Evolutionary conservation across 2,888 invertebrate genomes (phyloP).

Genomic region (Halictus ligatus): DNA sequence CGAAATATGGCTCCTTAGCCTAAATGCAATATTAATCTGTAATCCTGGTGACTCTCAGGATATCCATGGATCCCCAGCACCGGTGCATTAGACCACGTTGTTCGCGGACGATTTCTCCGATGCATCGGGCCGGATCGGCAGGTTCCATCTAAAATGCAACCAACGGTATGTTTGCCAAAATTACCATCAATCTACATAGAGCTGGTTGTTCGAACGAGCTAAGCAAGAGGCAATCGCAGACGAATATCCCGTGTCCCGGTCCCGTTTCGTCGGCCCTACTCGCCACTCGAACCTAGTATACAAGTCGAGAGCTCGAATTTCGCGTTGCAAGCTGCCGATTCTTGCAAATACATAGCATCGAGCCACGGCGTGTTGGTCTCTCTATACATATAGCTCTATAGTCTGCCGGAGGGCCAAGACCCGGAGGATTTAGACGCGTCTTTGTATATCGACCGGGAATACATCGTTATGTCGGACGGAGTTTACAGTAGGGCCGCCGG

Average conservation of each 20-base stretch:
- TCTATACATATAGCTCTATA: neutral
- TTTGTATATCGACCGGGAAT: constrained; percentile 68
- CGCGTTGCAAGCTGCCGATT: neutral
- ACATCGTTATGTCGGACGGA: constrained; percentile 70
- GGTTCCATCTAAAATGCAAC: constrained; percentile 71
- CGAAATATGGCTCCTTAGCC: neutral
- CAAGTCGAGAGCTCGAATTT: neutral
- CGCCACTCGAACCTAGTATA: constrained; percentile 32
- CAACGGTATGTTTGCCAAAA: constrained; percentile 68
- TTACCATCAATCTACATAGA: constrained; percentile 72
- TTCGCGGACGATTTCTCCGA: neutral
- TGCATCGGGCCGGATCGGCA: constrained; percentile 31
- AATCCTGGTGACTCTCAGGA: too few relatives aligned
- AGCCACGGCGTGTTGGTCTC: neutral
- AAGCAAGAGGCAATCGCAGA: constrained; percentile 26
- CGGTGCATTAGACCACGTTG: neutral
- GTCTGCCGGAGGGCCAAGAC: constrained; percentile 43
- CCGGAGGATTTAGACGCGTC: constrained; percentile 59
- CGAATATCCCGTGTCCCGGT: constrained; percentile 9
- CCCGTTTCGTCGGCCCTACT: constrained; percentile 34
- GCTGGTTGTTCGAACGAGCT: neutral
- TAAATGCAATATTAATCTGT: neutral
- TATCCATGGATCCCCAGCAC: neutral
- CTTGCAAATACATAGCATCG: neutral
- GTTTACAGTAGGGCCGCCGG: constrained; percentile 60